Evolutionary conservation across 1,140 invertebrate species (phyloP).

Genomic region (Aleiodes sp.): DNA sequence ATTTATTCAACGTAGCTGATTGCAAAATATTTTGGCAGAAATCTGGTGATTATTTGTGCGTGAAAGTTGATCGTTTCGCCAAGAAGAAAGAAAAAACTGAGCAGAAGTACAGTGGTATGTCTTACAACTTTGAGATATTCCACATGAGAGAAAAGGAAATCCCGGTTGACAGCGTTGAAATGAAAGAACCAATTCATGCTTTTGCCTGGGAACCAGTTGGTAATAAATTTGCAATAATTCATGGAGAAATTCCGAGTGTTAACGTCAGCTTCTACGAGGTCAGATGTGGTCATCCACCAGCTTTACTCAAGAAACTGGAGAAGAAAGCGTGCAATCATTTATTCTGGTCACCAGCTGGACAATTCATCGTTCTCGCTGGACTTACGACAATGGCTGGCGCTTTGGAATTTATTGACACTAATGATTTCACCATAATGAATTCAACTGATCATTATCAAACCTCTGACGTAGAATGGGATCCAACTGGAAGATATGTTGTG

Average conservation of each 20-base stretch:
- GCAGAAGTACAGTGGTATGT: slow-evolving; percentile 95
- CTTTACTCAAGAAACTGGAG: slow-evolving; percentile 77
- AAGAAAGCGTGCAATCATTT: slow-evolving; percentile 88
- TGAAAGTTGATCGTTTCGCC: slow-evolving; percentile 97
- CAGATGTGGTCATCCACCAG: slow-evolving; percentile 86
- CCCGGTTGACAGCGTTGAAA: slow-evolving; percentile 96
- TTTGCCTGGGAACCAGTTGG: slow-evolving; percentile 99
- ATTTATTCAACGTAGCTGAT: slow-evolving; percentile 97
- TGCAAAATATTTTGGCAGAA: slow-evolving; percentile 99
- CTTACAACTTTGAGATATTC: slow-evolving; percentile 99
- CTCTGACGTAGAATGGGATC: slow-evolving; percentile 98
- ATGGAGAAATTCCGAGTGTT: slow-evolving; percentile 89
- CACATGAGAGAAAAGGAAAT: slow-evolving; percentile 98
- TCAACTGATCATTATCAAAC: slow-evolving; percentile 93
- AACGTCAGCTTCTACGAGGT: slow-evolving; percentile 95
- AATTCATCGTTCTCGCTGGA: slow-evolving; percentile 94
- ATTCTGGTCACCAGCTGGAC: slow-evolving; percentile 96
- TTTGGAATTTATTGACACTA: slow-evolving; percentile 93
- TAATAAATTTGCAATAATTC: slow-evolving; percentile 95
- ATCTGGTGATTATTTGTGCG: slow-evolving; percentile 95
- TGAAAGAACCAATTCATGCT: slow-evolving; percentile 91
- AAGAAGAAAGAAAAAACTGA: slow-evolving; percentile 94
- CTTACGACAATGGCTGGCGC: slow-evolving; percentile 85
- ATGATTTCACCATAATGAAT: slow-evolving; percentile 85
- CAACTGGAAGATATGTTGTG: slow-evolving; percentile 79